These are phyloP conservation scores for Trichogramma evanescens DNA, from an alignment of 2,888 invertebrate species.

Conservation along the genomic window DNA sequence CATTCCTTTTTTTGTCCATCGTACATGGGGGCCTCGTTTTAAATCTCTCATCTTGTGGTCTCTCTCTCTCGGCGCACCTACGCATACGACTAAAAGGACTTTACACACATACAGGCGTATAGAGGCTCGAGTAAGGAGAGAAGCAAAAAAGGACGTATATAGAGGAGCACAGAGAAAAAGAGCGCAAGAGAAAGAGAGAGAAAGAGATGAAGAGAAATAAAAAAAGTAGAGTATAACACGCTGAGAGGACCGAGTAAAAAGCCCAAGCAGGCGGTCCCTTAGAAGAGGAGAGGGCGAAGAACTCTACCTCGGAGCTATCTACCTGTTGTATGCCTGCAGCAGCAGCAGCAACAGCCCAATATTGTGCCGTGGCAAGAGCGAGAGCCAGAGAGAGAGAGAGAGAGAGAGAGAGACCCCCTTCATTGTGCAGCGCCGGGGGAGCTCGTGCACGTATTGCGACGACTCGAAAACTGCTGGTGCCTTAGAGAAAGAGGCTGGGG, in stretches of 20 bases:
- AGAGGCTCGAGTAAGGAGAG: slow-evolving; percentile 4
- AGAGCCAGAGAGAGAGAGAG: too few species aligned
- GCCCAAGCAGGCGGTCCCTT: slow-evolving; percentile 1
- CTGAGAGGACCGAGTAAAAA: slow-evolving; percentile 6
- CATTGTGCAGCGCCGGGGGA: too few species aligned
- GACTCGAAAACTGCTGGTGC: too few species aligned
- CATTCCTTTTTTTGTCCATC: slow-evolving; percentile 10
- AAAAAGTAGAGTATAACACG: not conserved
- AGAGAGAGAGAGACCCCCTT: not conserved
- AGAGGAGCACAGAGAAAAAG: too few species aligned
- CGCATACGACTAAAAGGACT: not conserved
- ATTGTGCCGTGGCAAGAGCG: too few species aligned
- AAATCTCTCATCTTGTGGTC: not conserved
- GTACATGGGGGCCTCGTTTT: not conserved
- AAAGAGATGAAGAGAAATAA: not conserved
- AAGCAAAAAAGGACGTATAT: not conserved
- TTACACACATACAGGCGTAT: not conserved
- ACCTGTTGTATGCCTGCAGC: too few species aligned
- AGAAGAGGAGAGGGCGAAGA: not conserved
- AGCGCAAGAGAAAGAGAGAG: not conserved
- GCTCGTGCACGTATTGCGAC: too few species aligned
- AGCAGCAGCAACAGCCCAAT: too few species aligned
- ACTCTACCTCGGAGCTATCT: too few species aligned
- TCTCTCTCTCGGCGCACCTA: not conserved
- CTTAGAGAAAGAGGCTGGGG: not conserved